Percentiles rank a stretch among this genome's conserved stretches.
These are phyloP conservation scores for Macrophya alboannulata DNA, from an alignment of 2,888 invertebrate genomes.

Conservation along the genomic window DNA sequence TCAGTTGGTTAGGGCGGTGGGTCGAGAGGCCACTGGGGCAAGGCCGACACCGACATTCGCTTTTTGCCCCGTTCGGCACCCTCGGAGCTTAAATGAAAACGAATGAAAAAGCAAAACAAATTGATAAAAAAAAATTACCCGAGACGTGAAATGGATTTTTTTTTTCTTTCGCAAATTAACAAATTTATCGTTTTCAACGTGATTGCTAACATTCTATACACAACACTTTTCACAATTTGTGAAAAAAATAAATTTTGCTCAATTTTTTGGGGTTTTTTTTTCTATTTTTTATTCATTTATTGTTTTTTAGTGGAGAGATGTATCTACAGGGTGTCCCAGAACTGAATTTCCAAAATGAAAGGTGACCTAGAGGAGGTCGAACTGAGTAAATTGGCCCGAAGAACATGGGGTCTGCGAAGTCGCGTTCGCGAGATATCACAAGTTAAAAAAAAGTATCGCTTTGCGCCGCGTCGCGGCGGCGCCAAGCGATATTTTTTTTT, in stretches of 20 bases:
- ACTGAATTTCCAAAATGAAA: no score
- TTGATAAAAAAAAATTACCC: not conserved
- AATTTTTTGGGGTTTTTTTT: no score
- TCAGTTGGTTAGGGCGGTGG: slow-evolving; percentile 60
- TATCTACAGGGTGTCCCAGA: no score
- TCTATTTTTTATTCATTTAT: no score
- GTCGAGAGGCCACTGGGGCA: slow-evolving; percentile 73
- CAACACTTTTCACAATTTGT: not conserved
- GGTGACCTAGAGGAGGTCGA: no score
- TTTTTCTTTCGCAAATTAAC: not conserved
- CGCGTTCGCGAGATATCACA: no score
- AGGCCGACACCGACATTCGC: slow-evolving; percentile 65
- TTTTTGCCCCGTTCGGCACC: slow-evolving; percentile 23
- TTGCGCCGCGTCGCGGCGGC: no score
- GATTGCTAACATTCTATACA: not conserved
- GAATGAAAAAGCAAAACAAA: not conserved
- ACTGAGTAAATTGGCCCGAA: no score
- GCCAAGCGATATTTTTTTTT: no score
- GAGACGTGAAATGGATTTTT: slow-evolving; percentile 13
- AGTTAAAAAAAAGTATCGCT: no score
- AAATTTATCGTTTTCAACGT: not conserved
- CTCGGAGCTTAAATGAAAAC: slow-evolving; percentile 6
- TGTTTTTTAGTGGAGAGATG: no score
- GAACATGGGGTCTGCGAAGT: no score
- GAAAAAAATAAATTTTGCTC: not conserved